These are phyloP conservation scores for Zaprionus lineosus DNA, from an alignment of 2,888 invertebrate genomes.

Conservation along the genomic window DNA sequence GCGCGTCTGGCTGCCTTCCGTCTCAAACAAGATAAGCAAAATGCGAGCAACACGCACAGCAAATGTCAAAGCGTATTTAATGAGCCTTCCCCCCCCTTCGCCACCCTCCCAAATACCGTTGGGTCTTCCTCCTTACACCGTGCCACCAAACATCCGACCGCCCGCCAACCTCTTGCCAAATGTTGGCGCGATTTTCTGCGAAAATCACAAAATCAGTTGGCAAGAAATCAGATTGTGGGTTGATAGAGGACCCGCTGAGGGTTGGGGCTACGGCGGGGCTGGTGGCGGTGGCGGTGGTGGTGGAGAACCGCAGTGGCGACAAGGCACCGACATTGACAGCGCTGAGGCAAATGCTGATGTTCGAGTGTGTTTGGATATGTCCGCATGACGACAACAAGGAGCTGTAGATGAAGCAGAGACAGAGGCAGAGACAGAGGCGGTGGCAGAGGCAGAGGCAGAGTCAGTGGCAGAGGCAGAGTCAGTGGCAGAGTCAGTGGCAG, in stretches of 20 bases:
- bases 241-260: too few species aligned
- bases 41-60: conserved; percentile 50
- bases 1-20: conserved; percentile 48
- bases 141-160: background rate
- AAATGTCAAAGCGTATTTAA: conserved; percentile 75
- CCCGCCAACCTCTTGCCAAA: conserved; percentile 5
- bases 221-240: conserved; percentile 61
- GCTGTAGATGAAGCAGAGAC: conserved; percentile 32
- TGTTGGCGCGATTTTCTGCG: conserved; percentile 51
- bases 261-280: too few species aligned
- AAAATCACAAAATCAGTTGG: conserved; percentile 76
- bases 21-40: conserved; percentile 67
- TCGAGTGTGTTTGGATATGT: conserved; percentile 9
- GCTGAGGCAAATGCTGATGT: conserved; percentile 35
- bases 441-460: too few species aligned
- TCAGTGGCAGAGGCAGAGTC: too few species aligned
- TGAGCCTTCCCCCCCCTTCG: conserved; percentile 41
- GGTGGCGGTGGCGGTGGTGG: conserved; percentile 1
- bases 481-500: too few species aligned
- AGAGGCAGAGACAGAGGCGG: too few species aligned
- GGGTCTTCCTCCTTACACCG: background rate
- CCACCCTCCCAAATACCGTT: background rate
- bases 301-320: conserved; percentile 56
- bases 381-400: conserved; percentile 30
- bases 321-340: conserved; percentile 55